These are phyloP conservation scores for Numida meleagris DNA, from an alignment of 2,113 vertebrate genomes.

Conservation along the genomic window DNA sequence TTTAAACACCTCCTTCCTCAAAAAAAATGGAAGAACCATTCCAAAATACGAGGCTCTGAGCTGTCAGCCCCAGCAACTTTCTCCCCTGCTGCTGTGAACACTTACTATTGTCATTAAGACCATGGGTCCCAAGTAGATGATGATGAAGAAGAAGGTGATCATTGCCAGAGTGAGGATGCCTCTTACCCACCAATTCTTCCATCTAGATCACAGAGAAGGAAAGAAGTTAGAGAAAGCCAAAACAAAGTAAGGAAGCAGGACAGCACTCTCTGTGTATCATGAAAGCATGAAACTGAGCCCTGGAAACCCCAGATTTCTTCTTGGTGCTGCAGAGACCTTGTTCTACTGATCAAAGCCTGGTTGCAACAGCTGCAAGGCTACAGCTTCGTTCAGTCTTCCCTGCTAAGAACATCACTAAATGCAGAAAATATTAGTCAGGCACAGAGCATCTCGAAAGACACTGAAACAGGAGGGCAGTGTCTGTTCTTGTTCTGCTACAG, in stretches of 20 bases:
- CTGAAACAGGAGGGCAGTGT: fast-evolving
- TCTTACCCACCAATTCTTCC: conserved; percentile 99
- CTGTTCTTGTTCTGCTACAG: not conserved
- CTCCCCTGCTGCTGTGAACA: fast-evolving
- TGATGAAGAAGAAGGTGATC: conserved; percentile 99
- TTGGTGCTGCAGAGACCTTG: not conserved
- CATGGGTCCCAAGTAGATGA: conserved; percentile 98
- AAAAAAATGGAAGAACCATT: not conserved
- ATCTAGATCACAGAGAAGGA: conserved; percentile 76
- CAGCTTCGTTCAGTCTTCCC: not conserved
- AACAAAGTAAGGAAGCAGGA: not conserved
- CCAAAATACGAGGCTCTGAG: not conserved
- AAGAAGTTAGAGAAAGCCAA: not conserved
- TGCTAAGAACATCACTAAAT: not conserved
- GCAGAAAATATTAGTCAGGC: not conserved
- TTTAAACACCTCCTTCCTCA: not conserved
- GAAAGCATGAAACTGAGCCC: not conserved
- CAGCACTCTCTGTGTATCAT: not conserved
- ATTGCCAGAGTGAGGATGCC: conserved; percentile 97
- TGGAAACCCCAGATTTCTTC: not conserved
- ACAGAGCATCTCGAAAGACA: not conserved
- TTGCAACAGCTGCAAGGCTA: not conserved
- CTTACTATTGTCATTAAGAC: conserved; percentile 98
- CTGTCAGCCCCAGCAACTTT: not conserved
- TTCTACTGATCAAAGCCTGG: not conserved